A percentile compares a stretch with the other conserved stretches of the same genome.
These are phyloP conservation scores for Corydoras maculifer DNA, from an alignment of 2,113 vertebrate species.

Conservation along the genomic window DNA sequence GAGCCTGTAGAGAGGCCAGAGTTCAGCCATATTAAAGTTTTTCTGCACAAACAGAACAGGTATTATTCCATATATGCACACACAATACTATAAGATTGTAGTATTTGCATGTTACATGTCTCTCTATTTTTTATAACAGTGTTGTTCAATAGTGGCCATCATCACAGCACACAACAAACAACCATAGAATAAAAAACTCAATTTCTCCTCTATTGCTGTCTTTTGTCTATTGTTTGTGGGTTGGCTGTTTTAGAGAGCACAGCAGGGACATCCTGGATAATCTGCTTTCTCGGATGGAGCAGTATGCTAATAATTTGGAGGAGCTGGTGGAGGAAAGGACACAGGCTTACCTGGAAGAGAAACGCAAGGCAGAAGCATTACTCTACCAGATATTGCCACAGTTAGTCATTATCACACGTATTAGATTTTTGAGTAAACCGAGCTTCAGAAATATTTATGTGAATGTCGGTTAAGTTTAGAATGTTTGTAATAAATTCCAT, in stretches of 20 bases:
- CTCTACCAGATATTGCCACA: slow-evolving; percentile 98
- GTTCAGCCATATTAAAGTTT: slow-evolving; percentile 82
- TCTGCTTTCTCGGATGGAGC: slow-evolving; percentile 88
- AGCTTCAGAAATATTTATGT: neutral
- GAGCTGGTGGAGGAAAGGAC: slow-evolving; percentile 91
- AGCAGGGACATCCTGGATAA: slow-evolving; percentile 91
- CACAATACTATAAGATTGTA: neutral
- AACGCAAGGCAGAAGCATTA: slow-evolving; percentile 82
- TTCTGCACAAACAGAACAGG: slow-evolving; percentile 87
- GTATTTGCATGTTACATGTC: no score
- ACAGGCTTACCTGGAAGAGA: slow-evolving; percentile 92
- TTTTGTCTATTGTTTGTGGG: slow-evolving; percentile 10
- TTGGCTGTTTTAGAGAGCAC: slow-evolving; percentile 67
- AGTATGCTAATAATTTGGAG: slow-evolving; percentile 94
- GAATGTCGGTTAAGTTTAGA: neutral
- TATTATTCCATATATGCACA: slow-evolving; percentile 41
- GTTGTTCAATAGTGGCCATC: neutral
- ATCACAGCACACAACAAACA: neutral
- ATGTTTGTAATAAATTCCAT: neutral
- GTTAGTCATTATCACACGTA: slow-evolving; percentile 60
- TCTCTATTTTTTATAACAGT: no score
- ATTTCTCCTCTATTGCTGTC: neutral
- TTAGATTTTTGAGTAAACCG: neutral
- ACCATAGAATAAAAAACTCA: neutral
- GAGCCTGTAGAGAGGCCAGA: slow-evolving; percentile 82